These are phyloP conservation scores for Penaeus indicus DNA, from an alignment of 1,140 invertebrate genomes.

Conservation along the genomic window DNA sequence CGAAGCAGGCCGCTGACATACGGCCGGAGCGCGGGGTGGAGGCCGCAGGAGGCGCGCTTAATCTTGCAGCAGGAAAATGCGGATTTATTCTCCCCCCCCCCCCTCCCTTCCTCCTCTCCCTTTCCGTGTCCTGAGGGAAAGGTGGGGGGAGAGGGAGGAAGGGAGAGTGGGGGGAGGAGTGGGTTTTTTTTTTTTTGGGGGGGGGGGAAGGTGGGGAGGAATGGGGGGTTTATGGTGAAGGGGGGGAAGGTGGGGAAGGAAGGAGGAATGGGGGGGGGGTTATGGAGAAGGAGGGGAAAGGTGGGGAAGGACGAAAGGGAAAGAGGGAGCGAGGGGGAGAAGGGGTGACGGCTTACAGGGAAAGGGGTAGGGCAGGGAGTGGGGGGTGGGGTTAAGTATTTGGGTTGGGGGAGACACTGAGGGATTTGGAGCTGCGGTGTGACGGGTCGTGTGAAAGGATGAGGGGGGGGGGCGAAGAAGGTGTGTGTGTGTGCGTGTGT, in stretches of 20 bases:
- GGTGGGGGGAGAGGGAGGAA: constrained; percentile 1
- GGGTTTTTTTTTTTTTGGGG: too few relatives aligned
- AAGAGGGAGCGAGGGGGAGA: background rate
- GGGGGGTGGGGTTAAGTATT: background rate
- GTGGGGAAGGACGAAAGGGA: background rate
- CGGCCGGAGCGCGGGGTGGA: too few relatives aligned
- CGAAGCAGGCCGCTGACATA: too few relatives aligned
- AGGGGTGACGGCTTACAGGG: background rate
- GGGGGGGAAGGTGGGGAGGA: background rate
- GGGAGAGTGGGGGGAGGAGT: background rate
- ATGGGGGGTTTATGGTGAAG: background rate
- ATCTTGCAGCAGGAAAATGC: background rate
- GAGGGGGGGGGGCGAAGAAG: background rate
- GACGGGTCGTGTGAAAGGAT: too few relatives aligned
- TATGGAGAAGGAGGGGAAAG: background rate
- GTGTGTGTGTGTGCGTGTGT: too few relatives aligned
- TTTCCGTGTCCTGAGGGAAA: background rate
- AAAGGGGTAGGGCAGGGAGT: background rate
- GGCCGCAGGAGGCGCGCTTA: too few relatives aligned
- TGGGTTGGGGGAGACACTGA: background rate
- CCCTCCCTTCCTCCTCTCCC: background rate
- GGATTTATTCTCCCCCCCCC: background rate
- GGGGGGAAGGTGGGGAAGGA: background rate
- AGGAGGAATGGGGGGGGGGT: background rate
- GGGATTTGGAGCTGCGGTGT: background rate